Conservation (phyloP, 2,113 vertebrate species). For the Speoplatyrhinus poulsoni region DNA sequence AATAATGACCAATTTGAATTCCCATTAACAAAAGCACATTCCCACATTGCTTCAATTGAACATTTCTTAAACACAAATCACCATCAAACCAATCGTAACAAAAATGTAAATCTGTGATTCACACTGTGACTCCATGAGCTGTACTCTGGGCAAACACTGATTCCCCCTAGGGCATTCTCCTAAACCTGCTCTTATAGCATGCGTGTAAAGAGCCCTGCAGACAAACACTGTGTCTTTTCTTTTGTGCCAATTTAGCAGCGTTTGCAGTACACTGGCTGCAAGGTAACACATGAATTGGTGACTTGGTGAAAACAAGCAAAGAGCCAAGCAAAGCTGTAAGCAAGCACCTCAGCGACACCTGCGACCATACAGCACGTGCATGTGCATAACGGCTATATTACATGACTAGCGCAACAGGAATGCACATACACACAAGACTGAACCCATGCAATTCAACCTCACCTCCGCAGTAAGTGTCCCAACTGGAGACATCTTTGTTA, state of each 20-base stretch:
- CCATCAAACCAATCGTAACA: no score
- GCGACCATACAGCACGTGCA: neutral
- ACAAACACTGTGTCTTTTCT: slow-evolving; percentile 26
- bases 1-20: no score
- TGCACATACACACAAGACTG: slow-evolving; percentile 5
- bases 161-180: slow-evolving; percentile 16
- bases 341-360: neutral
- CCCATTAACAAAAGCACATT: no score
- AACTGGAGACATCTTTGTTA: slow-evolving; percentile 1
- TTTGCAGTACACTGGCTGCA: neutral
- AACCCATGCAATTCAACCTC: slow-evolving; percentile 8
- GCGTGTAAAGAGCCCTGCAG: slow-evolving; percentile 23
- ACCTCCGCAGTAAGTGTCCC: neutral
- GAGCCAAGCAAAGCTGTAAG: neutral
- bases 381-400: neutral
- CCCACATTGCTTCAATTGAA: neutral
- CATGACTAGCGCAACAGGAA: neutral
- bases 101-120: neutral
- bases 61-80: neutral
- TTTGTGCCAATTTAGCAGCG: slow-evolving; percentile 24
- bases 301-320: neutral
- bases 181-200: slow-evolving; percentile 25
- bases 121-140: slow-evolving; percentile 11
- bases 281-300: no score
- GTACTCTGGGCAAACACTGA: slow-evolving; percentile 17